phyloP scores from a whole-genome alignment of 2,113 vertebrate genomes.

The Isurus oxyrinchus region DNA sequence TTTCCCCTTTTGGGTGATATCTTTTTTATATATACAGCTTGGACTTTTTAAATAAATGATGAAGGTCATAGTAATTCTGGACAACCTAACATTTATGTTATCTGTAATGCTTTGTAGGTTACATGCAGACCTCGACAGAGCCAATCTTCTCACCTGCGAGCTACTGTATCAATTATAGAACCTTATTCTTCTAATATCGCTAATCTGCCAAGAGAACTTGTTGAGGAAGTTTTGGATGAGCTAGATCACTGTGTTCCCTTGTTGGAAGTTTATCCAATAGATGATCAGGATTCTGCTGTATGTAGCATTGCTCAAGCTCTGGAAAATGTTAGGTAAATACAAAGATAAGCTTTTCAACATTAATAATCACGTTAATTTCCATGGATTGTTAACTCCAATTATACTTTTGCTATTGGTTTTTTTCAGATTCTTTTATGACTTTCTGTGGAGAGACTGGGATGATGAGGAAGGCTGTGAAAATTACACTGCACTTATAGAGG shows the following conservation, averaged over 20 bases:
- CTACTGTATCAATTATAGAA: constrained; percentile 49
- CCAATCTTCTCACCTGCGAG: constrained; percentile 48
- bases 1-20: not conserved
- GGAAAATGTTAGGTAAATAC: constrained; percentile 52
- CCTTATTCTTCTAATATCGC: constrained; percentile 54
- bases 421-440: constrained; percentile 55
- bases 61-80: not conserved
- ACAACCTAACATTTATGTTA: not conserved
- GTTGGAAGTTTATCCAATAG: constrained; percentile 54
- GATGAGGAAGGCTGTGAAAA: constrained; percentile 53
- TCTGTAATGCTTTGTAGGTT: constrained; percentile 43
- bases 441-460: constrained; percentile 58
- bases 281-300: constrained; percentile 45
- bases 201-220: constrained; percentile 49
- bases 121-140: constrained; percentile 46
- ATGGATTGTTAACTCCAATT: not conserved
- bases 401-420: not conserved
- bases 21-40: not conserved
- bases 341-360: not conserved
- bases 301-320: constrained; percentile 48
- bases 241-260: constrained; percentile 48
- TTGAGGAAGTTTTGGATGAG: constrained; percentile 51
- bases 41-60: not conserved
- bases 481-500: constrained; percentile 54
- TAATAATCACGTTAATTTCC: not conserved